Evolutionary conservation across 1,140 invertebrate species (phyloP), one percentile per base, ranked within the genome.

Genomic region (Meloidogyne chitwoodi): DNA sequence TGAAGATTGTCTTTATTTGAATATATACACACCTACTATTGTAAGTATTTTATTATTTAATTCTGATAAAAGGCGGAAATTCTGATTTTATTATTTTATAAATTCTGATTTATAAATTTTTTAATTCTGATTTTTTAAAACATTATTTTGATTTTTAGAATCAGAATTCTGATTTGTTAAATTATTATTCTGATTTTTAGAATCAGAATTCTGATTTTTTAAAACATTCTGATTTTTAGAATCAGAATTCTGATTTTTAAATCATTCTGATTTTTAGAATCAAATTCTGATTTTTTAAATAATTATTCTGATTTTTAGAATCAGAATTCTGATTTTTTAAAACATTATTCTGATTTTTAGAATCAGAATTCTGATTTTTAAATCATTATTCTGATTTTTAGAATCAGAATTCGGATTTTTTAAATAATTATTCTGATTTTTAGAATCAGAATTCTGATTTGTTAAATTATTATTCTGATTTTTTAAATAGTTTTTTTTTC

Each of bases 21-120:
- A 95, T 88, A 93, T 98, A 0, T 91, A 90, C 88, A 87, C 91
- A 77, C 94, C 94, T 68, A 80, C 84, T 74, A 83, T 85, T 64
- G 80, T 75, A 68, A 8, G 27, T 6, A 19, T 22, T 1, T 56
- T 16, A n/a, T n/a, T n/a, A n/a, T n/a, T 1, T 89, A 29, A 27
- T 38, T 24, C 56, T 3, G 34, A 68, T 26, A 22, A 29, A 27
- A 72, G 48, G 62, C 64, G 19, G 44, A 73, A 70, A 62, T 70
- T 27, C 38, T 12, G 6, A 41, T 69, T 31, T 62, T 6, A 48
- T 73, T 19, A 6, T 41, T 12, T 68, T 14, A 65, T 14, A 27
- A 65, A 65, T 73, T 73, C 26, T 34, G 61, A 19, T 19, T 78
- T 61, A 62, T 73, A 83, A 70, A 72, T n/a, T 8, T 10, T 22